A percentile compares a stretch with the other conserved stretches of the same genome.
phyloP scores from a whole-genome alignment of 2,113 vertebrate genomes.

The Prochilodus magdalenae region DNA sequence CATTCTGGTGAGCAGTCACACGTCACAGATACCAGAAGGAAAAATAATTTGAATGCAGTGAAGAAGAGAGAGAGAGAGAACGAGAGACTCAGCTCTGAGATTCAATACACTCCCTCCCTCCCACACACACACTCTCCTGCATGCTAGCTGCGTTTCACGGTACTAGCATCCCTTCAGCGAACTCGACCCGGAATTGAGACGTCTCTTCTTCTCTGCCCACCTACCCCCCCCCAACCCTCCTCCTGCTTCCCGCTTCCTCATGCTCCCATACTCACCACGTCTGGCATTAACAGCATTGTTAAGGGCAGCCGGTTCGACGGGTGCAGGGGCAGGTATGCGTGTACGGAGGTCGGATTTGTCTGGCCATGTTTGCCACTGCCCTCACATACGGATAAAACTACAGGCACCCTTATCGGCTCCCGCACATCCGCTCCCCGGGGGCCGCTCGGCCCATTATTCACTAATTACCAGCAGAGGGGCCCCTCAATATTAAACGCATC shows the following conservation, averaged over 20 bases:
- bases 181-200: slow-evolving; percentile 91
- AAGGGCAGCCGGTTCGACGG: slow-evolving; percentile 39
- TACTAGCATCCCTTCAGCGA: slow-evolving; percentile 82
- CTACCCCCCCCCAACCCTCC: slow-evolving; percentile 32
- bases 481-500: slow-evolving; percentile 56
- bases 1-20: slow-evolving; percentile 90
- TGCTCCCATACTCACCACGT: slow-evolving; percentile 84
- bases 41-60: slow-evolving; percentile 94
- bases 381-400: slow-evolving; percentile 74
- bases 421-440: slow-evolving; percentile 72
- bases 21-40: slow-evolving; percentile 75
- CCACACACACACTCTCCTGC: slow-evolving; percentile 8
- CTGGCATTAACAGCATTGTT: slow-evolving; percentile 91
- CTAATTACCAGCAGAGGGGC: slow-evolving; percentile 78
- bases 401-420: slow-evolving; percentile 73
- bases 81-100: not conserved
- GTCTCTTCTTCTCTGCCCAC: slow-evolving; percentile 71
- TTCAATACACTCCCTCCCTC: slow-evolving; percentile 4
- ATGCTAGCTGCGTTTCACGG: slow-evolving; percentile 17
- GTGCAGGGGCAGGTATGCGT: slow-evolving; percentile 50
- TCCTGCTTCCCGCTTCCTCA: slow-evolving; percentile 28
- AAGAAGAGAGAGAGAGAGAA: slow-evolving; percentile 77
- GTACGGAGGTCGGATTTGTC: slow-evolving; percentile 81
- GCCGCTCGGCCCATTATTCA: slow-evolving; percentile 76
- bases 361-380: slow-evolving; percentile 83